Base-by-base conservation (phyloP, 2,888 invertebrate species). In the Eilema griseolum region DNA sequence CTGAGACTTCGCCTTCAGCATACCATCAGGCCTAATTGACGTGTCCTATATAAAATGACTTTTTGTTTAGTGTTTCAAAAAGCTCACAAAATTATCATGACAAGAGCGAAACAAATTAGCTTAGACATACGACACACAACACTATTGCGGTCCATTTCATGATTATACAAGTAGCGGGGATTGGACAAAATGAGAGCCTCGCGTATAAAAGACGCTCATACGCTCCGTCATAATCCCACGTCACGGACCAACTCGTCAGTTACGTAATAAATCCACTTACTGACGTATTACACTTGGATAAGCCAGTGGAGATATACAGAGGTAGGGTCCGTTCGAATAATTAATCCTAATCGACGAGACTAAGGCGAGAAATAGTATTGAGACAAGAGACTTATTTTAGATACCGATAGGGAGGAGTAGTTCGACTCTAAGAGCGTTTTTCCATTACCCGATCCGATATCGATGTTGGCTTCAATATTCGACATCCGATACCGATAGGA, bases 171-270 rank as follows among this genome's bases (percentile, higher is more conserved):
- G 52, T n/a, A 52, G 52, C 52, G 10, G 20, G n/a, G 52, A 52
- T 52, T 52, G 52, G 52, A 52, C 52, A n/a, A n/a, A 52, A 52
- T 52, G 52, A 2, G n/a, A n/a, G 20, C 7, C 52, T n/a, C 52
- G n/a, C 52, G 52, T 52, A 59, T 59, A 59, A 41, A 52, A n/a
- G 52, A 61, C 61, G 31, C 52, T 41, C 46, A 61, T 65, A 23
- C 31, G 26, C 26, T 59, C 59, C 26, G 14, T 59, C 61, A 31
- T 28, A 61, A 26, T 61, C 26, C 31, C 28, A 20, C 28, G 20
- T 52, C 52, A n/a, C 52, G 52, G 10, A 52, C 52, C 52, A 8
- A n/a, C n/a, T n/a, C n/a, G 52, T 52, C 52, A 52, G 20, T 52
- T 52, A 52, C n/a, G n/a, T 52, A n/a, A 52, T 52, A 52, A 52